phyloP scores from a whole-genome alignment of 2,888 invertebrate species.

The Tipula unca region DNA sequence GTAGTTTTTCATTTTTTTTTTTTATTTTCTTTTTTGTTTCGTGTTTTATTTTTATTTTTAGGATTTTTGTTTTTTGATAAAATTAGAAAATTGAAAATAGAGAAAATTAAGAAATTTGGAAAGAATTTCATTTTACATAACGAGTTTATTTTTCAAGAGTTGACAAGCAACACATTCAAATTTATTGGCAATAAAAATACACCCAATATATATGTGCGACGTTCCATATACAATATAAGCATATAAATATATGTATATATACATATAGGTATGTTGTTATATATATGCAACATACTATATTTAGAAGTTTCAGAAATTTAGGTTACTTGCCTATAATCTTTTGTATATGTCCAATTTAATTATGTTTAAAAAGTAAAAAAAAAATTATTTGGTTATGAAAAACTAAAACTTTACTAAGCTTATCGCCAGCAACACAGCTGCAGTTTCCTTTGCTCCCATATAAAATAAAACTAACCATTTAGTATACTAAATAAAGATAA shows the following conservation, averaged over 20 bases:
- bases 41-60: conserved; percentile 3
- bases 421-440: not conserved
- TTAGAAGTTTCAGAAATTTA: not conserved
- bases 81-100: conserved; percentile 8
- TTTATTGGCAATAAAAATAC: conserved; percentile 2
- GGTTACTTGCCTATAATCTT: not conserved
- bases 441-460: not conserved
- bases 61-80: not conserved
- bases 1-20: not conserved
- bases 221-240: not conserved
- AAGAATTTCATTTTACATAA: not conserved
- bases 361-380: not conserved
- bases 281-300: not conserved
- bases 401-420: not conserved
- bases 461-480: not conserved
- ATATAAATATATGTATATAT: no score
- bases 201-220: not conserved
- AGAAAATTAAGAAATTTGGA: conserved; percentile 14
- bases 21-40: not conserved
- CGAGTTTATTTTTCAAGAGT: not conserved
- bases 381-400: not conserved
- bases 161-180: conserved; percentile 8
- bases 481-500: not conserved
- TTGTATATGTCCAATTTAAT: no score
- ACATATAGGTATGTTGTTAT: not conserved